These are phyloP conservation scores for Pangasius krempfi DNA, from an alignment of 2,797 vertebrate genomes.

Conservation along the genomic window DNA sequence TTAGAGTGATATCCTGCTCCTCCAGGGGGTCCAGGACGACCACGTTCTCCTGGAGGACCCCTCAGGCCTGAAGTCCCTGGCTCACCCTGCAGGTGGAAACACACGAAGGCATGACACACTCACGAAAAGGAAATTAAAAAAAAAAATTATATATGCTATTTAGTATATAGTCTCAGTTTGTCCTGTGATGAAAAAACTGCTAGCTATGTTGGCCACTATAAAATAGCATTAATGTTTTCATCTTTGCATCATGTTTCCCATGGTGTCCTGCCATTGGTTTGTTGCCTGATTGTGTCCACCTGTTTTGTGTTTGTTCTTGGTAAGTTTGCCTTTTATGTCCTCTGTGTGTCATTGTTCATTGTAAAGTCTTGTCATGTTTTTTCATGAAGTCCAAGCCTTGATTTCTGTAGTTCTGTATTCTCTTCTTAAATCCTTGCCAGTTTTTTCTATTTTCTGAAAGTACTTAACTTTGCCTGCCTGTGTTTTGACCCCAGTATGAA, in stretches of 20 bases:
- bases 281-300: not conserved
- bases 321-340: not conserved
- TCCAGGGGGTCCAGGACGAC: constrained; percentile 85
- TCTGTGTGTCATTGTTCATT: too few species aligned
- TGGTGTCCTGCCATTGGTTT: not conserved
- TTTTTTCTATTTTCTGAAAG: not conserved
- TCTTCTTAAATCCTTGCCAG: not conserved
- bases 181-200: not conserved
- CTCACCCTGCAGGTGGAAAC: constrained; percentile 80
- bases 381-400: not conserved
- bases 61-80: constrained; percentile 79
- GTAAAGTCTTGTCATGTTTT: not conserved
- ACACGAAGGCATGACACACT: not conserved
- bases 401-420: not conserved
- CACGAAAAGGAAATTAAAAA: not conserved
- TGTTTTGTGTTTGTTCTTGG: not conserved
- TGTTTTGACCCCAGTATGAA: not conserved
- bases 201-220: not conserved
- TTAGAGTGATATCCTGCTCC: constrained; percentile 80
- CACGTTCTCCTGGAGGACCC: constrained; percentile 88
- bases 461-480: not conserved
- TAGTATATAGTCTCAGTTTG: not conserved
- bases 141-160: not conserved
- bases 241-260: not conserved
- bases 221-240: not conserved